Evolutionary conservation across 2,888 invertebrate genomes (phyloP).

Genomic region (Erebia epiphron): DNA sequence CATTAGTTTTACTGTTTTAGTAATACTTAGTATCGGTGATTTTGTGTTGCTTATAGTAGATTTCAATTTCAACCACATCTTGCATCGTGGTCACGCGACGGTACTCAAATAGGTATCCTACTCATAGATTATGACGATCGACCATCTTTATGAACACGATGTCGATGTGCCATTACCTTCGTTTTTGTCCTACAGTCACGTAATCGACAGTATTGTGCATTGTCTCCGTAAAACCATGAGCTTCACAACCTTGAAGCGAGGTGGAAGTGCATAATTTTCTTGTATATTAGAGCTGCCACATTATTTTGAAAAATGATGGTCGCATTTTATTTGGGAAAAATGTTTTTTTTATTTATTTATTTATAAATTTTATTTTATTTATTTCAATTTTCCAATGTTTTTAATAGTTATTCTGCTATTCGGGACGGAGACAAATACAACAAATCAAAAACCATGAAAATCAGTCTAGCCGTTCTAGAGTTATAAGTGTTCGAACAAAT

Average conservation of each 20-base stretch:
- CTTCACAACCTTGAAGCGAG: slow-evolving; percentile 7
- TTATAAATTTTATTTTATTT: no score
- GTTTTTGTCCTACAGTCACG: slow-evolving; percentile 36
- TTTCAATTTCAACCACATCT: neutral
- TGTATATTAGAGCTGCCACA: neutral
- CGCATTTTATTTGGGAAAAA: no score
- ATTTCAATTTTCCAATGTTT: no score
- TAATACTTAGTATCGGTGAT: no score
- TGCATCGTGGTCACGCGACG: neutral
- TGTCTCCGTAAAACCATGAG: slow-evolving; percentile 27
- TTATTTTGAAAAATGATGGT: neutral
- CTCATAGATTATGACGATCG: neutral
- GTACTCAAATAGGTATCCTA: no score
- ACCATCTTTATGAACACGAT: neutral
- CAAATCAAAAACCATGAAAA: no score
- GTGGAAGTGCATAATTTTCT: slow-evolving; percentile 14
- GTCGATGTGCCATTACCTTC: slow-evolving; percentile 21
- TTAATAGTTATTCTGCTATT: no score
- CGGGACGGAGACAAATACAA: no score
- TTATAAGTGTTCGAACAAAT: no score
- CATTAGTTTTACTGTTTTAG: neutral
- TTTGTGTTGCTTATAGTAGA: no score
- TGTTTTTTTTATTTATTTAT: no score
- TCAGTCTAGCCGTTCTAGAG: no score
- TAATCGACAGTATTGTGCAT: slow-evolving; percentile 38